Evolutionary conservation across 2,113 vertebrate species (phyloP).

Genomic region (Caretta caretta): DNA sequence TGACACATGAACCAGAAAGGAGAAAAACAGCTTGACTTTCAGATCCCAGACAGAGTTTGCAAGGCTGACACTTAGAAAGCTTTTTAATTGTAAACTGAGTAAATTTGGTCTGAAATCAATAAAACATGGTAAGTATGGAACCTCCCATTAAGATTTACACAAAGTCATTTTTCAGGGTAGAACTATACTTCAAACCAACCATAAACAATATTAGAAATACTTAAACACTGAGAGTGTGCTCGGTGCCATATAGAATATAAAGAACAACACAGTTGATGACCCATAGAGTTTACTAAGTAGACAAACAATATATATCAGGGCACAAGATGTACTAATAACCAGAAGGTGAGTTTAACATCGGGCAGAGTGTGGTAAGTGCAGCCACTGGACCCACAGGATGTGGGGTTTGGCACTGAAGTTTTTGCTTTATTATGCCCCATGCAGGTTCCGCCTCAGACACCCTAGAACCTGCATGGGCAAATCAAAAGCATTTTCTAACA

Average conservation of each 20-base stretch:
- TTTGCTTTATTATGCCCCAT: too few relatives aligned
- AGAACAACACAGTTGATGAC: neutral
- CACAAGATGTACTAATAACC: neutral
- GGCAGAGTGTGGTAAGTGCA: neutral
- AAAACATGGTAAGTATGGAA: neutral
- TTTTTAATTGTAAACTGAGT: neutral
- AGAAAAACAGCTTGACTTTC: slow-evolving; percentile 5
- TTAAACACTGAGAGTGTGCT: neutral
- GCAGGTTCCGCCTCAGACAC: too few relatives aligned
- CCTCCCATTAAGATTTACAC: neutral
- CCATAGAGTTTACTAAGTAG: neutral
- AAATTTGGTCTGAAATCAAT: neutral
- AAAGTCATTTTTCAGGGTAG: neutral
- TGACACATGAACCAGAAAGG: neutral
- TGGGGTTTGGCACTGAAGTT: too few relatives aligned
- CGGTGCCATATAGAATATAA: neutral
- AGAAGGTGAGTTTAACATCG: neutral
- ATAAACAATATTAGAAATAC: neutral
- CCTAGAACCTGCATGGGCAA: too few relatives aligned
- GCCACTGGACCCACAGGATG: too few relatives aligned
- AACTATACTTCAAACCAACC: neutral
- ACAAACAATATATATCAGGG: neutral
- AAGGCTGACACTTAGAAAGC: neutral
- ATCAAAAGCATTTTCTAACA: too few relatives aligned
- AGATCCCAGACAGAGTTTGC: neutral